These are phyloP conservation scores for Lagorchestes hirsutus DNA, from an alignment of 2,797 vertebrate genomes.

Conservation along the genomic window DNA sequence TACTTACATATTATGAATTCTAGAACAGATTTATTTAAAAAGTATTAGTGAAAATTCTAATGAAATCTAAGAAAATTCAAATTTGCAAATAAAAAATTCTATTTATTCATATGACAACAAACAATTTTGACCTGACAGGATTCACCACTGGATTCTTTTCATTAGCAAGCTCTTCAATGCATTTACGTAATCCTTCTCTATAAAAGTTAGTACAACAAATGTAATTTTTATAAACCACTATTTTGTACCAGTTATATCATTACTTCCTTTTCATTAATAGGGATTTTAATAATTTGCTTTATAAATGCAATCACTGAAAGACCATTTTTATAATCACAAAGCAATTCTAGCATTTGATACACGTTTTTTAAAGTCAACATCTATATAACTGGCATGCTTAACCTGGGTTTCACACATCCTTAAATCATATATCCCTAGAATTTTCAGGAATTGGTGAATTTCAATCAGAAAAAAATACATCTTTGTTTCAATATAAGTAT, in stretches of 20 bases:
- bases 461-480: neutral
- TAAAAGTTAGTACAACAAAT: neutral
- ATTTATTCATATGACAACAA: neutral
- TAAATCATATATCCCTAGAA: neutral
- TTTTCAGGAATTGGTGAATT: neutral
- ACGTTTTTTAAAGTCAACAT: neutral
- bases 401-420: neutral
- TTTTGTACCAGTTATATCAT: constrained; percentile 2
- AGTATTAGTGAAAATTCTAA: neutral
- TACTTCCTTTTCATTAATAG: constrained; percentile 4
- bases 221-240: neutral
- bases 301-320: neutral
- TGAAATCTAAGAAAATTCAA: neutral
- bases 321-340: constrained; percentile 34
- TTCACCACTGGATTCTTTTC: neutral
- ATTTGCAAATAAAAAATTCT: neutral
- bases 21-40: neutral
- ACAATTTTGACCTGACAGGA: neutral
- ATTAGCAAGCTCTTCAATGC: neutral
- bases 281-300: constrained; percentile 11
- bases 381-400: neutral
- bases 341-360: neutral
- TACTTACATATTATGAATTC: neutral
- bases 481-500: neutral
- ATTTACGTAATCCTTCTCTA: neutral